Base-by-base conservation (phyloP, 2,113 vertebrate species). In the Telmatochromis bifrenatus region DNA sequence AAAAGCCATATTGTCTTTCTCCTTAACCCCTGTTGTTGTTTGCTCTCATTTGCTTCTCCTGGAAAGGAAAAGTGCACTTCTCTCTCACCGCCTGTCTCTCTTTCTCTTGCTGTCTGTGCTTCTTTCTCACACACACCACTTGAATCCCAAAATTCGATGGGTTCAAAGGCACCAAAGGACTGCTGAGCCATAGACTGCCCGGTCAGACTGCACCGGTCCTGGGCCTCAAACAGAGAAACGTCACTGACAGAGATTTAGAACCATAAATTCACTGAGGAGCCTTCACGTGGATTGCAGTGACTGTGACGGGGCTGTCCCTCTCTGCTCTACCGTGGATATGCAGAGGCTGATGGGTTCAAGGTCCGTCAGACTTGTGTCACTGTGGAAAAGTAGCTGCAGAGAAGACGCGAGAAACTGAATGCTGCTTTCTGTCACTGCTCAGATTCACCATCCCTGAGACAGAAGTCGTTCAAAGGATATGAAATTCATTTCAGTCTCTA, bases 1-100 rank as follows among this genome's bases (percentile, higher is more conserved):
- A 88, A 89, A 94, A 94, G 95, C 94, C 94, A 94, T 95, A 94
- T 81, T 89, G 80, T 90, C 77, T 37, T 84, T 90, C 70, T 85
- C 65, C 47, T 79, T 81, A 49, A 86, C 54, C 56, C 14, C 7
- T 91, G 85, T 88, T 83, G 82, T 89, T 26, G 82, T 87, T 70
- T 49, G 62, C 53, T 35, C 60, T 90, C 55, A 14, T 79, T 60
- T 81, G 85, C 37, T 49, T 82, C 81, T 87, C 37, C 60, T 89
- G 81, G 77, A 81, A 87, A 87, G 49, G 51, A 85, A 85, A 94
- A 92, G 86, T 91, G 94, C 90, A 90, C 91, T 92, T 88, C 84
- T 84, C 37, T 88, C 56, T 65, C 70, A 33, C 79, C 81, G 54
- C 28, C 60, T 62, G 35, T 81, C 65, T 81, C 39, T 83, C 17